phyloP scores from a whole-genome alignment of 2,797 vertebrate species.

The Gorsachius magnificus region DNA sequence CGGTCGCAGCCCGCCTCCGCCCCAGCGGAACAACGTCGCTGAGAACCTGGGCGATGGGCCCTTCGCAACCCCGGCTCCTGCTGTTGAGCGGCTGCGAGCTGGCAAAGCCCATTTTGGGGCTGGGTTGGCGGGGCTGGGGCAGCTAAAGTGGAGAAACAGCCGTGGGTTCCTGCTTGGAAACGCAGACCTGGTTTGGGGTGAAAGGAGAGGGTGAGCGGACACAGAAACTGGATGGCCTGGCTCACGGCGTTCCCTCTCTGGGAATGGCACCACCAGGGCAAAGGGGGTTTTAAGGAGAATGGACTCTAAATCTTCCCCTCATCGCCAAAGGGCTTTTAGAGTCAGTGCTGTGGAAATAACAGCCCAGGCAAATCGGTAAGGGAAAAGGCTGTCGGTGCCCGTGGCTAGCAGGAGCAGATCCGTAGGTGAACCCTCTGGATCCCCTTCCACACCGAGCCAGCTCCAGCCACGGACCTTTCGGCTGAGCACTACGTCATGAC shows the following conservation, averaged over 20 bases:
- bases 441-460: not conserved
- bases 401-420: not conserved
- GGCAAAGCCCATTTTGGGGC: not conserved
- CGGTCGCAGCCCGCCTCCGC: not conserved
- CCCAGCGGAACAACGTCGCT: fast-evolving
- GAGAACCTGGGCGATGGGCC: not conserved
- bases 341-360: not conserved
- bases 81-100: not conserved
- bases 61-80: no score
- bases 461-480: not conserved
- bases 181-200: not conserved
- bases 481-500: not conserved
- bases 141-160: not conserved
- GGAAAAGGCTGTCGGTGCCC: not conserved
- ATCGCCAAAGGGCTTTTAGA: not conserved
- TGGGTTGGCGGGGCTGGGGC: no score
- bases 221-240: not conserved
- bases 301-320: not conserved
- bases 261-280: not conserved
- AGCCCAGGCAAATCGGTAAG: no score
- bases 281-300: not conserved
- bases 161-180: not conserved
- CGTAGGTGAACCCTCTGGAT: not conserved
- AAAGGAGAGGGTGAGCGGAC: not conserved
- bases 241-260: not conserved